These are phyloP conservation scores for Trissolcus japonicus DNA, from an alignment of 2,888 invertebrate genomes.

Conservation along the genomic window DNA sequence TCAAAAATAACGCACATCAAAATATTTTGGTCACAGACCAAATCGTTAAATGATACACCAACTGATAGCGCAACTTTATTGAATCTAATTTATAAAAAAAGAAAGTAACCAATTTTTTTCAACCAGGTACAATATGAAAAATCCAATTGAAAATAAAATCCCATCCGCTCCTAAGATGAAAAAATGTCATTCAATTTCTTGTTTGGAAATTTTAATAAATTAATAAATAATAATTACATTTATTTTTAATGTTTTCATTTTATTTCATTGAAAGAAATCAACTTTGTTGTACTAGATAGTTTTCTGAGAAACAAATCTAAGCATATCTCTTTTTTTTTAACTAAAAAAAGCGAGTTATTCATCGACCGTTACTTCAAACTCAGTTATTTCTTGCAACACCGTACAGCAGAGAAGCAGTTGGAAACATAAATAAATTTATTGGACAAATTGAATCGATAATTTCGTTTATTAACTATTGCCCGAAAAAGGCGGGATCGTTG, in stretches of 20 bases:
- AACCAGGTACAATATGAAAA: no score
- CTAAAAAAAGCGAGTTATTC: conserved; percentile 5
- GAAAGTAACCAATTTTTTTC: no score
- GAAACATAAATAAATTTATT: not conserved
- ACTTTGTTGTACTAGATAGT: no score
- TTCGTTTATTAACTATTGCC: no score
- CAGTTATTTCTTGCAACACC: no score
- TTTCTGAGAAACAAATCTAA: not conserved
- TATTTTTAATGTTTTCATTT: not conserved
- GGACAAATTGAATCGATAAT: not conserved
- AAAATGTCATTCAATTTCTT: no score
- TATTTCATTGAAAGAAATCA: not conserved
- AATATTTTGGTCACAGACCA: conserved; percentile 62
- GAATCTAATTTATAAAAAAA: conserved; percentile 16
- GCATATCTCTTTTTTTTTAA: conserved; percentile 2
- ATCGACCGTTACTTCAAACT: conserved; percentile 6
- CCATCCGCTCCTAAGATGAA: no score
- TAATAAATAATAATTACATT: no score
- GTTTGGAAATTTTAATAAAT: no score
- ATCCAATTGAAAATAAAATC: no score
- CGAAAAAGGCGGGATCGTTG: not conserved
- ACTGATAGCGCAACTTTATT: conserved; percentile 13
- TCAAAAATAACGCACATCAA: conserved; percentile 62
- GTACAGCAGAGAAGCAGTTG: no score
- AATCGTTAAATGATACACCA: conserved; percentile 51